A percentile compares a stretch with the other conserved stretches of the same genome.
These are phyloP conservation scores for Lycocorax pyrrhopterus DNA, from an alignment of 2,113 vertebrate genomes.

Conservation along the genomic window DNA sequence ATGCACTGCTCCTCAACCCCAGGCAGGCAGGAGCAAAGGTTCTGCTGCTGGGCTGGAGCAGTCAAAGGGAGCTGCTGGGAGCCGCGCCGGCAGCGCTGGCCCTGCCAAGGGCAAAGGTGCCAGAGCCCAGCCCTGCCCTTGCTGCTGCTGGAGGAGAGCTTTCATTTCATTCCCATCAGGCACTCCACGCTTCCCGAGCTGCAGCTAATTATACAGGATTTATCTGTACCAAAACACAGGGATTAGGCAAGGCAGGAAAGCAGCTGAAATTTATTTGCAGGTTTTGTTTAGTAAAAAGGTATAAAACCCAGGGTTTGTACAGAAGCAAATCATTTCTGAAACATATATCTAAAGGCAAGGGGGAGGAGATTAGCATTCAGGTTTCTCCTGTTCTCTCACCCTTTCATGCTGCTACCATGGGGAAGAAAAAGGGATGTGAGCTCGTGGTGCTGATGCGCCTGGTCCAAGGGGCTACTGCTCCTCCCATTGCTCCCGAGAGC, in stretches of 20 bases:
- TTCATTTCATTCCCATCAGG: conserved; percentile 49
- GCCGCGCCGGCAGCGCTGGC: accelerated
- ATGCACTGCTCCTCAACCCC: accelerated
- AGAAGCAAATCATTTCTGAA: conserved; percentile 58
- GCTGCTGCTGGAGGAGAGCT: not conserved
- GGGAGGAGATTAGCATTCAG: not conserved
- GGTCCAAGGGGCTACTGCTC: not conserved
- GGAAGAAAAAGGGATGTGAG: not conserved
- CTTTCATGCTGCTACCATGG: not conserved
- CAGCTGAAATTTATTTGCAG: conserved; percentile 62
- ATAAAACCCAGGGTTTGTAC: conserved; percentile 49
- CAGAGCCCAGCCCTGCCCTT: not conserved
- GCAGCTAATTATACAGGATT: conserved; percentile 73
- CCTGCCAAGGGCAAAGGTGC: not conserved
- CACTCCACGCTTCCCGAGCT: conserved; percentile 49
- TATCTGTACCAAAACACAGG: conserved; percentile 66
- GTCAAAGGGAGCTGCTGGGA: not conserved
- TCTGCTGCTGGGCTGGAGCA: not conserved
- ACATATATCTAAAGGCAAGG: conserved; percentile 1
- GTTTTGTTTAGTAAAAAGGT: conserved; percentile 61
- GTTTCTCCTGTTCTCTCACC: not conserved
- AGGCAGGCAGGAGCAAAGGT: not conserved
- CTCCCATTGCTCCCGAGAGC: not conserved
- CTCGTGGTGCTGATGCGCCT: not conserved
- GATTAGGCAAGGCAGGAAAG: conserved; percentile 66